phyloP scores from a whole-genome alignment of 1,140 invertebrate genomes.

The Lerema accius region DNA sequence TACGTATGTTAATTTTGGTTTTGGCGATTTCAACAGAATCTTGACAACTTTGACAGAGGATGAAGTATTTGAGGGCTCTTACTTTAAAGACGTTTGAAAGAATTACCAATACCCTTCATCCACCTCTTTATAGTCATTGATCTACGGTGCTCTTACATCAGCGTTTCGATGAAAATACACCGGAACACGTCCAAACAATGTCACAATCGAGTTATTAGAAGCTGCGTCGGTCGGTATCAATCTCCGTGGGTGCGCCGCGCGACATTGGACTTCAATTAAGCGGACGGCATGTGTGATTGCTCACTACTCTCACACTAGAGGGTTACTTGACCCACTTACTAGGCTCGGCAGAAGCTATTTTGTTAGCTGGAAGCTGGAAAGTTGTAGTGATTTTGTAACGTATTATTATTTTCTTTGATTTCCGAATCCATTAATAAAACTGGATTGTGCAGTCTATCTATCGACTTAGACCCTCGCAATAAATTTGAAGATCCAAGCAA shows the following conservation, averaged over 20 bases:
- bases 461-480: too few relatives aligned
- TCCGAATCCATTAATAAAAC: too few relatives aligned
- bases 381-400: too few relatives aligned
- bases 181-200: conserved; percentile 36
- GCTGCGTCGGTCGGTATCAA: conserved; percentile 66
- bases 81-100: too few relatives aligned
- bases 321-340: conserved; percentile 80
- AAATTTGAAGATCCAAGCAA: too few relatives aligned
- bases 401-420: too few relatives aligned
- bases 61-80: too few relatives aligned
- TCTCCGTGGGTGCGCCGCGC: conserved; percentile 74
- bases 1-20: too few relatives aligned
- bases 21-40: too few relatives aligned
- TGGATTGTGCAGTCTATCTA: too few relatives aligned
- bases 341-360: conserved; percentile 60
- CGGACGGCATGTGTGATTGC: conserved; percentile 76
- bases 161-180: background rate
- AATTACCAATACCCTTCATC: background rate
- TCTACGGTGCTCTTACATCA: conserved; percentile 37
- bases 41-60: too few relatives aligned
- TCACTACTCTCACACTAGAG: conserved; percentile 71
- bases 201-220: conserved; percentile 72
- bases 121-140: conserved; percentile 16
- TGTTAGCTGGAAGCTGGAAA: conserved; percentile 57
- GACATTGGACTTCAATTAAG: conserved; percentile 82